Evolutionary conservation across 2,113 vertebrate species (phyloP).

Genomic region (Tragelaphus strepsiceros): DNA sequence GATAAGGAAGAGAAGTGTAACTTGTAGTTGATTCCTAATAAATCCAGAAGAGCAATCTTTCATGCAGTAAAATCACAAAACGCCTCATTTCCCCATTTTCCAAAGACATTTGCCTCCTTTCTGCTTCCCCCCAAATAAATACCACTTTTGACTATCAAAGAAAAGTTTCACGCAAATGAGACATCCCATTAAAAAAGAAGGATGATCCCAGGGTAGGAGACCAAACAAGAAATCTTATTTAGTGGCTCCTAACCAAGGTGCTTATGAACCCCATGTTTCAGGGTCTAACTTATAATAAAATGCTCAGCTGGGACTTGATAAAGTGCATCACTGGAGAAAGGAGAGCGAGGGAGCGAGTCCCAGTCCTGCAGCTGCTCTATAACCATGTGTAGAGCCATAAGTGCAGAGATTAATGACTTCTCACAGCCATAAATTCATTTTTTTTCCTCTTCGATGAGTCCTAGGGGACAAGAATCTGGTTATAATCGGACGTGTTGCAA

Average conservation of each 20-base stretch:
- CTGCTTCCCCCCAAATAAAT: not conserved
- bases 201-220: not conserved
- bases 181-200: not conserved
- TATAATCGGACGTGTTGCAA: conserved; percentile 59
- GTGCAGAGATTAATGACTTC: conserved; percentile 27
- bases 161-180: not conserved
- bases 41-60: not conserved
- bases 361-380: not conserved
- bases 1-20: not conserved
- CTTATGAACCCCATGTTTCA: conserved; percentile 14
- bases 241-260: not conserved
- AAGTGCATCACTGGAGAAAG: not conserved
- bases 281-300: conserved; percentile 4
- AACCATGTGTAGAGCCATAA: not conserved
- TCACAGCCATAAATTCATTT: conserved; percentile 29
- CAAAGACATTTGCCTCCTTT: not conserved
- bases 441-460: conserved; percentile 23
- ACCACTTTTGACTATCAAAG: not conserved
- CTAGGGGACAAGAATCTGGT: conserved; percentile 34
- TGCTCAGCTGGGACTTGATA: not conserved
- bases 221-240: not conserved
- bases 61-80: not conserved
- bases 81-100: not conserved
- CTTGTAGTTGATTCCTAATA: not conserved
- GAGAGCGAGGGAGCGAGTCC: not conserved